Percentiles rank a stretch among this genome's conserved stretches.
Evolutionary conservation across 2,113 vertebrate species (phyloP).

Genomic region (Oplegnathus fasciatus): DNA sequence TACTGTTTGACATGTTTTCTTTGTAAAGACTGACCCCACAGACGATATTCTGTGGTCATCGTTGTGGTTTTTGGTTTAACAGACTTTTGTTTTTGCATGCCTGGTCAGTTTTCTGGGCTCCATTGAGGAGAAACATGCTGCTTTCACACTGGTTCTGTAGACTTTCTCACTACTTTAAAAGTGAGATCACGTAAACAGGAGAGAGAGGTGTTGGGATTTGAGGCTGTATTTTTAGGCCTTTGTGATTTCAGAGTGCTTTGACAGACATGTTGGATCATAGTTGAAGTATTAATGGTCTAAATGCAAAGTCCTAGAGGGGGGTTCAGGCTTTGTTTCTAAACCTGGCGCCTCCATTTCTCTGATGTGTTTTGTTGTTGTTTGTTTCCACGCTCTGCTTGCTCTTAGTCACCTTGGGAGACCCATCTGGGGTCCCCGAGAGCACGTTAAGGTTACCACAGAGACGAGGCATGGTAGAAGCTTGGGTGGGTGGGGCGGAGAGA

Average conservation of each 20-base stretch:
- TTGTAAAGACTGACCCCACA: not conserved
- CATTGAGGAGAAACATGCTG: not conserved
- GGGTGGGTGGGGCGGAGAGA: not conserved
- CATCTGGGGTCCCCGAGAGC: conserved; percentile 6
- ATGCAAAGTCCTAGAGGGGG: not conserved
- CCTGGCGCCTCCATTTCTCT: not conserved
- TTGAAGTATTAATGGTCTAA: not conserved
- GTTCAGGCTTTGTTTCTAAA: not conserved
- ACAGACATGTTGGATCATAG: conserved; percentile 1
- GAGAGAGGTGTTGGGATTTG: not conserved
- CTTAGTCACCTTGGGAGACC: conserved; percentile 4
- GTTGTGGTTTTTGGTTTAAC: not conserved
- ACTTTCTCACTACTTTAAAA: conserved; percentile 10
- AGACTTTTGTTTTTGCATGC: not conserved
- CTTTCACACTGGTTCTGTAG: conserved; percentile 18
- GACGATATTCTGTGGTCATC: not conserved
- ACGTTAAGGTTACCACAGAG: conserved; percentile 43
- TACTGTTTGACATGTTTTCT: not conserved
- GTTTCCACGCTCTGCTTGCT: conserved; percentile 3
- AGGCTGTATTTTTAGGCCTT: conserved; percentile 18
- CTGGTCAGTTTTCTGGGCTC: conserved; percentile 3
- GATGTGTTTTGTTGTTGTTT: not conserved
- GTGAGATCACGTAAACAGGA: conserved; percentile 8
- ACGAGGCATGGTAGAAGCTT: not conserved
- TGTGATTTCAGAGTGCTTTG: conserved; percentile 9